Evolutionary conservation across 2,888 invertebrate genomes (phyloP), one percentile per base, ranked within the genome.

Genomic region (Leptinotarsa tumamoca): DNA sequence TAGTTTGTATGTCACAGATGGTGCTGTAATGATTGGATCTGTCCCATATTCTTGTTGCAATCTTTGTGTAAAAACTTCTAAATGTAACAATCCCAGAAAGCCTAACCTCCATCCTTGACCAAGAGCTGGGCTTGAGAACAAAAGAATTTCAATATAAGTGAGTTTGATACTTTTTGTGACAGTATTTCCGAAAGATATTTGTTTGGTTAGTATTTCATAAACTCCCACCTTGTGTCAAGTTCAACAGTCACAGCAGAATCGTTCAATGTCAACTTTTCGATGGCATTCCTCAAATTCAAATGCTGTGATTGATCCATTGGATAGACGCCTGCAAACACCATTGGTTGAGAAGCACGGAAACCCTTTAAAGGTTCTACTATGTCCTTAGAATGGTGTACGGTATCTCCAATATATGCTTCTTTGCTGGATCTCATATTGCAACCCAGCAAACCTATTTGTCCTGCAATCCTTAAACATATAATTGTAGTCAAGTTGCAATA

Each of bases 211-310:
- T 67, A 23, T 43, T 67, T 18, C n/a, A 49, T 18, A 66, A 66
- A 67, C 21, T 69, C 51, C 67, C 89, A 95, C 96, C 96, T 96
- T 5, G 94, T 93, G 89, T 98, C 98, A 18, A 93, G 87, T 56
- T 90, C 90, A 4, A 97, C 90, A n/a, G 93, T 91, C 4, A 99
- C 98, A 76, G 96, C 97, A 7, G 96, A 95, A 89, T 99, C 99
- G 89, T 98, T 99, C 58, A 99, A 90, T n/a, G 93, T 92, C 67
- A 99, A 90, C 88, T 97, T 97, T 78, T 97, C 96, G 72, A 99
- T 94, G 15, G 99, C 96, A 84, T 90, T 92, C 82, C 94, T 91
- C 18, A 98, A 89, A 72, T 90, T 90, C 0, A 91, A 86, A 85
- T 95, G 94, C 85, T 97, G 95, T 0, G 96, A 95, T 85, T 97